Evolutionary conservation across 1,140 invertebrate genomes (phyloP).

Genomic region (Pogonus chalceus): DNA sequence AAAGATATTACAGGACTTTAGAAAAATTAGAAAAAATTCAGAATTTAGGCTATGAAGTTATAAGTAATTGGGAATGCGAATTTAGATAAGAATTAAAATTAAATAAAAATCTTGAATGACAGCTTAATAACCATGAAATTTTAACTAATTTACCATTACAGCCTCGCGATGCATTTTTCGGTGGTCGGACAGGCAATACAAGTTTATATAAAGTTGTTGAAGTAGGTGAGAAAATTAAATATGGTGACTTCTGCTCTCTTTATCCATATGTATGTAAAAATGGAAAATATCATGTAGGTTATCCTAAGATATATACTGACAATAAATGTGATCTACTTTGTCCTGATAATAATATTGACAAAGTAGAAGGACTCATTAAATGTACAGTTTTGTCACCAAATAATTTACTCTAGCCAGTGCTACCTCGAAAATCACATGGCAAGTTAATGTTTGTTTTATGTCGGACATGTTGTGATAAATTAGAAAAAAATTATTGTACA

Average conservation of each 20-base stretch:
- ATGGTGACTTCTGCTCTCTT: conserved; percentile 30
- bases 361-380: conserved; percentile 21
- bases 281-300: conserved; percentile 29
- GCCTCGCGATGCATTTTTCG: not conserved
- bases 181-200: not conserved
- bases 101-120: not conserved
- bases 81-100: not conserved
- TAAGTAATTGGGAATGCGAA: not conserved
- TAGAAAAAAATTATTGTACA: conserved; percentile 10
- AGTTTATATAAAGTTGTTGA: not conserved
- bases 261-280: conserved; percentile 31
- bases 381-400: conserved; percentile 27
- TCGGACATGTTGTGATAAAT: conserved; percentile 18
- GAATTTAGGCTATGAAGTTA: not conserved
- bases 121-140: not conserved
- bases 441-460: conserved; percentile 30
- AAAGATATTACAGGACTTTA: not conserved
- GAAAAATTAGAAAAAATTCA: not conserved
- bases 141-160: not conserved
- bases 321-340: conserved; percentile 9
- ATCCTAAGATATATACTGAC: conserved; percentile 22
- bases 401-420: conserved; percentile 27
- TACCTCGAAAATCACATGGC: conserved; percentile 21
- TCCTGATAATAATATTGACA: conserved; percentile 8
- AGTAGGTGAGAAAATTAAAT: conserved; percentile 28